These are phyloP conservation scores for Xiphydria camelus DNA, from an alignment of 2,888 invertebrate species.

Conservation along the genomic window DNA sequence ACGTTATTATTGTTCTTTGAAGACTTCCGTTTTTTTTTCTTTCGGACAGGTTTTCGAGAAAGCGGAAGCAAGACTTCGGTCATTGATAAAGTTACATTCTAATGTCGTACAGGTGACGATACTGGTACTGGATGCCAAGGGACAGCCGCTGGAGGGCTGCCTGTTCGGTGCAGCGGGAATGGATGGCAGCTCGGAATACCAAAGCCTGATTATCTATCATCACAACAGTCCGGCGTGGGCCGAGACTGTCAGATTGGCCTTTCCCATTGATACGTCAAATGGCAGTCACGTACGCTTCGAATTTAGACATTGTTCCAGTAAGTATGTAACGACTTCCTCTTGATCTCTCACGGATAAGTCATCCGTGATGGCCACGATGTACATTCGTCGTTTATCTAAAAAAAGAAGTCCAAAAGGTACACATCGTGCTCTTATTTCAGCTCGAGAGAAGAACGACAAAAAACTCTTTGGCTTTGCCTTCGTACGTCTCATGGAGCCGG, in stretches of 20 bases:
- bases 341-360: too few relatives aligned
- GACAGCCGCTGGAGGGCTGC: constrained; percentile 69
- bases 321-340: too few relatives aligned
- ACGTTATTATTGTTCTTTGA: too few relatives aligned
- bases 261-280: constrained; percentile 90
- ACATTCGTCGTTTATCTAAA: neutral
- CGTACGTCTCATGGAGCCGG: constrained; percentile 85
- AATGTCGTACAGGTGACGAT: constrained; percentile 67
- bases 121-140: constrained; percentile 77
- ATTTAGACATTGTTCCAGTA: constrained; percentile 91
- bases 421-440: constrained; percentile 58
- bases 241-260: constrained; percentile 83
- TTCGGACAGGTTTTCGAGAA: neutral
- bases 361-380: too few relatives aligned
- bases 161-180: constrained; percentile 86
- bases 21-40: neutral
- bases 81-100: too few relatives aligned
- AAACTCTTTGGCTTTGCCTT: constrained; percentile 92
- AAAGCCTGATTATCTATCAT: constrained; percentile 90
- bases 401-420: too few relatives aligned
- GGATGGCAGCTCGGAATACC: constrained; percentile 74
- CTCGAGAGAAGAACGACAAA: constrained; percentile 86
- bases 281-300: constrained; percentile 91
- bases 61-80: too few relatives aligned
- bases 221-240: constrained; percentile 93